phyloP scores from a whole-genome alignment of 2,888 invertebrate species.

The Thelaira solivaga region DNA sequence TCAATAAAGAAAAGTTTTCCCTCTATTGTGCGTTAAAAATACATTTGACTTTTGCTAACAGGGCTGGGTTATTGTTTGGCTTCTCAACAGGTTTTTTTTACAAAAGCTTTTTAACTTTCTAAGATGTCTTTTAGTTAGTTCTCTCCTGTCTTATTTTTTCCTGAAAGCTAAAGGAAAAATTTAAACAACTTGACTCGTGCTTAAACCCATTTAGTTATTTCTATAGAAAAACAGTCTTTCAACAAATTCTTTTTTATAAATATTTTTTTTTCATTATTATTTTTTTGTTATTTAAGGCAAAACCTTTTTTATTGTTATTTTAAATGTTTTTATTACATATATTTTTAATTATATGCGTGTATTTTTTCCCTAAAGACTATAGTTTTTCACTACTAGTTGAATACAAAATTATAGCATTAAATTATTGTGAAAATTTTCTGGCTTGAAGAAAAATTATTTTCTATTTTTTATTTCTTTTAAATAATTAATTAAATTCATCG shows the following conservation, averaged over 20 bases:
- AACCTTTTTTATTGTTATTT: neutral
- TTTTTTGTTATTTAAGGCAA: neutral
- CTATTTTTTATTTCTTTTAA: no score
- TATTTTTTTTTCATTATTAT: constrained; percentile 26
- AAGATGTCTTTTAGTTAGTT: constrained; percentile 7
- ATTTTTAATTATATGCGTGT: neutral
- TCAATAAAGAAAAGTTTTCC: no score
- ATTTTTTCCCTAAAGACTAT: constrained; percentile 41
- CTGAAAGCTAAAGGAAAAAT: neutral
- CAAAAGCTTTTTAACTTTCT: constrained; percentile 15
- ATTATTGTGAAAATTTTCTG: no score
- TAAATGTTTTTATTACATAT: neutral
- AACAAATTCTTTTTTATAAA: no score
- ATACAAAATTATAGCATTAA: no score
- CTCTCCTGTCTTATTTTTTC: neutral
- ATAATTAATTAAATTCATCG: no score
- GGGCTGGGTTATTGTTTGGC: neutral
- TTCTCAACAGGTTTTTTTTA: neutral
- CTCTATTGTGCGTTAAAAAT: no score
- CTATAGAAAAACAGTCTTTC: constrained; percentile 32
- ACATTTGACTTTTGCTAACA: no score
- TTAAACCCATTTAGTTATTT: constrained; percentile 41
- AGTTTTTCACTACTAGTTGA: no score
- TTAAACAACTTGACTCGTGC: constrained; percentile 38
- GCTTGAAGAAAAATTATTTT: no score